These are phyloP conservation scores for Alcis repandata DNA, from an alignment of 2,888 invertebrate genomes.

Conservation along the genomic window DNA sequence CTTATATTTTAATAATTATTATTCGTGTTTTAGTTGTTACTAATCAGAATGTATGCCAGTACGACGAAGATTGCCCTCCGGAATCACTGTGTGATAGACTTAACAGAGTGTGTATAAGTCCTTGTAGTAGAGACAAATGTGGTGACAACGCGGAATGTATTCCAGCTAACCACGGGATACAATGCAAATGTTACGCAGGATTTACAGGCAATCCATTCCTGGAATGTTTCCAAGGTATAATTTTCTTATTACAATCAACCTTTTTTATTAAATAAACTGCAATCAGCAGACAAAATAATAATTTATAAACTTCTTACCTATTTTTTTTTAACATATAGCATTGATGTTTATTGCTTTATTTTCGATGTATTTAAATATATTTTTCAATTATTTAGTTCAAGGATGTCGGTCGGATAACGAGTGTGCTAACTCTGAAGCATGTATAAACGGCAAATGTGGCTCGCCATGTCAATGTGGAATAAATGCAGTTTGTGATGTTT, in stretches of 20 bases:
- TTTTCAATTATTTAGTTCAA: constrained; percentile 77
- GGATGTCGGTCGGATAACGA: constrained; percentile 91
- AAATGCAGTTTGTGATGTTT: constrained; percentile 93
- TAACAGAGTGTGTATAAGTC: constrained; percentile 94
- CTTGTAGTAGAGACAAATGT: constrained; percentile 92
- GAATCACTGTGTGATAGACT: constrained; percentile 93
- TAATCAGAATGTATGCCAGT: constrained; percentile 89
- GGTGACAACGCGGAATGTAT: constrained; percentile 93
- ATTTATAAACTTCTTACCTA: not conserved
- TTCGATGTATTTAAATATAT: not conserved
- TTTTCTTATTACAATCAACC: constrained; percentile 43
- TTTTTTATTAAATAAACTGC: constrained; percentile 1
- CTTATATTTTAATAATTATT: not conserved
- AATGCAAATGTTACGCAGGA: constrained; percentile 91
- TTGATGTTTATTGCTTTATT: not conserved
- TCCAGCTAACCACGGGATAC: constrained; percentile 91
- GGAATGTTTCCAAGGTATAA: constrained; percentile 88
- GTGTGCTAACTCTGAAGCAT: constrained; percentile 91
- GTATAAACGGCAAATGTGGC: constrained; percentile 91
- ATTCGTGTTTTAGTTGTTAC: constrained; percentile 28
- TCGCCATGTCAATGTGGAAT: constrained; percentile 93
- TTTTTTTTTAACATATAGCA: not conserved
- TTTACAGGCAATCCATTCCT: constrained; percentile 92
- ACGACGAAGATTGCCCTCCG: constrained; percentile 96
- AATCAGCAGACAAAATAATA: not conserved